These are phyloP conservation scores for Tetramorium simillimum DNA, from an alignment of 1,140 invertebrate species.

Conservation along the genomic window DNA sequence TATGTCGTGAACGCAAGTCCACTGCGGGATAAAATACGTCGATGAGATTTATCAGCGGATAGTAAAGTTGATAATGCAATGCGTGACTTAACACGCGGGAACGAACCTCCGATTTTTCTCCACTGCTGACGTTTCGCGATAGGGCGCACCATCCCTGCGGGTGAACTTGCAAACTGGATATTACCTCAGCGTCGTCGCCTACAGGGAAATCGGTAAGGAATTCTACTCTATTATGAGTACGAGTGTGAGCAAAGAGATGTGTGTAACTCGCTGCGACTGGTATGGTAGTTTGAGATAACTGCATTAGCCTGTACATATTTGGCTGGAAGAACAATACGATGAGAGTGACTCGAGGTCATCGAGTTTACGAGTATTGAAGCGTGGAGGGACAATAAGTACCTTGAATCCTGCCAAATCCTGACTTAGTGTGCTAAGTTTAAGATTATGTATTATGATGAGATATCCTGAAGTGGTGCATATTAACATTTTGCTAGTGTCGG, in stretches of 20 bases:
- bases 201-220: slow-evolving; percentile 95
- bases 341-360: background rate
- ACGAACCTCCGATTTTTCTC: slow-evolving; percentile 93
- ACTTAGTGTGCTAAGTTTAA: slow-evolving; percentile 92
- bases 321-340: slow-evolving; percentile 87
- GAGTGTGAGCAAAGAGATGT: slow-evolving; percentile 91
- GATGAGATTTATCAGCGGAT: background rate
- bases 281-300: slow-evolving; percentile 92
- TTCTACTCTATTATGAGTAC: slow-evolving; percentile 94
- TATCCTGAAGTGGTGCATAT: slow-evolving; percentile 96
- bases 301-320: slow-evolving; percentile 95
- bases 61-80: slow-evolving; percentile 1
- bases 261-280: slow-evolving; percentile 92
- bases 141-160: slow-evolving; percentile 96
- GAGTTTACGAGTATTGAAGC: background rate
- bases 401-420: slow-evolving; percentile 95
- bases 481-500: slow-evolving; percentile 94
- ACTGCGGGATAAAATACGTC: slow-evolving; percentile 85
- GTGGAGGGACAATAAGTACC: slow-evolving; percentile 83
- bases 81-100: background rate
- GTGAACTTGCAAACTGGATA: slow-evolving; percentile 96
- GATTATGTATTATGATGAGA: slow-evolving; percentile 95
- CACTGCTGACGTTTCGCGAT: slow-evolving; percentile 94
- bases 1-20: slow-evolving; percentile 97
- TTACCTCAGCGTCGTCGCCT: slow-evolving; percentile 94